Evolutionary conservation across 2,888 invertebrate genomes (phyloP), one percentile per base, ranked within the genome.

Genomic region (Drosophila aldrichi): DNA sequence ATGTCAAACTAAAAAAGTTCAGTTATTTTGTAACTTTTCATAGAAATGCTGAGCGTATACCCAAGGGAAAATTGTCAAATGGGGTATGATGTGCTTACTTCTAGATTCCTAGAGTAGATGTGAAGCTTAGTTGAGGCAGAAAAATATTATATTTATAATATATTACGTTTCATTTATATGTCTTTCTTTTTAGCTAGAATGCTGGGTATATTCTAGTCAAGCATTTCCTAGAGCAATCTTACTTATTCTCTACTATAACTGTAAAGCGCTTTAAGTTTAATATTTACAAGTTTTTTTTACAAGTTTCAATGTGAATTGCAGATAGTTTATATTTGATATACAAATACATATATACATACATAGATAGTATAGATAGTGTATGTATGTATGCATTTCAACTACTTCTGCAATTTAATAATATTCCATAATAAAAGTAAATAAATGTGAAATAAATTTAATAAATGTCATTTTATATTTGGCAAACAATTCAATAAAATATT

Each of bases 1-100:
- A 36, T 58, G 46, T 10, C 22, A 18, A 29, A 34, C 38, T 58
- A 38, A 38, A 16, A 29, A 48, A 38, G 29, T 58, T 10, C 20
- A 38, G 10, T 29, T 38, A 43, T 58, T 58, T 38, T 16, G 25
- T 38, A 16, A 16, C 29, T 48, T 40, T 20, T 10, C 34, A 44
- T 12, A 12, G 56, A 34, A 57, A 22, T 34, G 16, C 18, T 40
- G 8, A 10, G 52, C 14, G 18, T 18, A 18, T 49, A 14, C 12
- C 34, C 3, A 1, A 3, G 20, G 20, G 9, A 8, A 51, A 51
- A 8, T 20, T 5, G 3, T 12, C 8, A 29, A 18, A 5, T 18
- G 29, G 3, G 12, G 12, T 32, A 48, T 48, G 12, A 2, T 48
- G 29, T 6, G 8, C 7, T 12, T 48, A 25, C 12, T n/a, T 7